These are phyloP conservation scores for Orthosia cruda DNA, from an alignment of 2,888 invertebrate species.

Conservation along the genomic window DNA sequence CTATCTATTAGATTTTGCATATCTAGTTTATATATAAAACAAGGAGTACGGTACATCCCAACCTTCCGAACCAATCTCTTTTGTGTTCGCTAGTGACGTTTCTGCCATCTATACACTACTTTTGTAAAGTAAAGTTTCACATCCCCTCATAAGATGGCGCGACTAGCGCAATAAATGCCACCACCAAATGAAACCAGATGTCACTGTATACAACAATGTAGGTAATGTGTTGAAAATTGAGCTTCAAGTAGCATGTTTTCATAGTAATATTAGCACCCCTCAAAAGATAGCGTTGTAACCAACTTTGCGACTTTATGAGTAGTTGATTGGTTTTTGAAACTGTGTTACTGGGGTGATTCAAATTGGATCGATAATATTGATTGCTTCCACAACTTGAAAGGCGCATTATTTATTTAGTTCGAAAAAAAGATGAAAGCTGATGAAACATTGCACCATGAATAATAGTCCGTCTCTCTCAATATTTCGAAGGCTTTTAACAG, in stretches of 20 bases:
- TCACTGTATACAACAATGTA: neutral
- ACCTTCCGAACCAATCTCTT: neutral
- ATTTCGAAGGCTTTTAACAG: no score
- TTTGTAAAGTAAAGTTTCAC: constrained; percentile 2
- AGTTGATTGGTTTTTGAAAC: neutral
- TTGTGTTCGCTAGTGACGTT: fast-evolving
- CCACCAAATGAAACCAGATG: neutral
- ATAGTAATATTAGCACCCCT: constrained; percentile 14
- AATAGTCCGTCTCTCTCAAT: no score
- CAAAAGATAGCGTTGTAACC: constrained; percentile 60
- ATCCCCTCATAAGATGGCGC: constrained; percentile 62
- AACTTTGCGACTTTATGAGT: neutral
- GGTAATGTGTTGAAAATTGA: no score
- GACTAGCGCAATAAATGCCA: neutral
- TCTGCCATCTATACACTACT: constrained; percentile 26
- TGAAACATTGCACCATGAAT: neutral
- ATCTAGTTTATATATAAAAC: neutral
- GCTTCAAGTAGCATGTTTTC: neutral
- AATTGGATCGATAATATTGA: neutral
- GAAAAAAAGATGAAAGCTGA: neutral
- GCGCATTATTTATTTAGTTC: neutral
- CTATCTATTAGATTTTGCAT: constrained; percentile 21
- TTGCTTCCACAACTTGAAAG: neutral
- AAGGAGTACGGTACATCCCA: no score
- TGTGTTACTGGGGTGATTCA: neutral